Base-by-base conservation (phyloP, 2,797 vertebrate genomes). In the Crotalus adamanteus region DNA sequence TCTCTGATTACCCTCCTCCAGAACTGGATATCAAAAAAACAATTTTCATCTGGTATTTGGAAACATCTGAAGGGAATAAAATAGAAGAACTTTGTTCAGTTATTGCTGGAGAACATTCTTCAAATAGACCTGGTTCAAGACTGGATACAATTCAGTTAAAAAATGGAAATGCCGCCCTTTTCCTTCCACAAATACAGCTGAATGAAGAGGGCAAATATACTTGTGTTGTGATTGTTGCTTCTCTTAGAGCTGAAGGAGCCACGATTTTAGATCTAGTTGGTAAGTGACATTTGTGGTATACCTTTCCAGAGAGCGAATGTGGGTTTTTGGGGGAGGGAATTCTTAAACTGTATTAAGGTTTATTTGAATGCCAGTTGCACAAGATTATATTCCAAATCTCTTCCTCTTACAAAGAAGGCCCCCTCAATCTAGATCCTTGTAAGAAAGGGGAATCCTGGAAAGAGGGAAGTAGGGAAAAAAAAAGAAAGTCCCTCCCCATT, bases 151-250 rank as follows among this genome's bases (percentile, higher is more conserved):
- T 8, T 28, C 37, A 94, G 51, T 86, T 92, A 22, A 56, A 55
- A 89, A 92, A 87, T 83, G 88, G 86, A 85, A 93, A 26, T 2
- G n/a, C 60, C 78, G 14, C 56, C 55, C 87, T 94, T 47, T 88
- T 90, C 83, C 65, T 96, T 65, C 31, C 63, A 57, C 51, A 94
- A 65, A 92, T 89, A 57, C 78, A 96, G 69, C 13, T 94, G 90
- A 88, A 94, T 11, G 51, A 96, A 94, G 95, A 56, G 9, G 92
- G 87, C 78, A 93, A 31, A 63, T 92, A 61, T 7, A 92, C 22
- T 47, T 89, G 90, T 16, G 47, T 31, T 57, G 85, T 95, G 20
- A 25, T 0, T 56, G 31, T 86, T 73, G 22, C 6, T 56, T 91
- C 93, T 51, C 53, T 59, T 14, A 28, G 20, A 90, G 88, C 37